These are phyloP conservation scores for Nemapogon koenigi DNA, from an alignment of 2,888 invertebrate genomes.

Conservation along the genomic window DNA sequence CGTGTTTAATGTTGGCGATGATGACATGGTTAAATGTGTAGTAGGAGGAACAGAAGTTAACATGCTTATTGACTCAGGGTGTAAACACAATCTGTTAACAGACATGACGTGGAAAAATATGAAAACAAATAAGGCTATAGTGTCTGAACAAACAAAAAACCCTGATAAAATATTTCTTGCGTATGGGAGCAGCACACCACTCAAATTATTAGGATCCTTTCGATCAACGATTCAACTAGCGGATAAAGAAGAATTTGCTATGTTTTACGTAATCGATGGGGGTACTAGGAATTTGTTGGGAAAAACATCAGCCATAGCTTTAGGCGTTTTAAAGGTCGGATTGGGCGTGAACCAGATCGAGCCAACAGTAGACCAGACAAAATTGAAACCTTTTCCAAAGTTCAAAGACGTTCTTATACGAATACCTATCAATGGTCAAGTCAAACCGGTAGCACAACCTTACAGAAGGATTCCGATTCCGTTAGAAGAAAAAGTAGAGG, in stretches of 20 bases:
- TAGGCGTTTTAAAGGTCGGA: slow-evolving; percentile 8
- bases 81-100: slow-evolving; percentile 16
- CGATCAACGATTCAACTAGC: slow-evolving; percentile 1
- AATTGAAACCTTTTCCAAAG: slow-evolving; percentile 3
- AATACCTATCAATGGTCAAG: slow-evolving; percentile 13
- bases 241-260: slow-evolving; percentile 3
- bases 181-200: slow-evolving; percentile 13
- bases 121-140: background rate
- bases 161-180: slow-evolving; percentile 7
- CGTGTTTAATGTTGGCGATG: slow-evolving; percentile 14
- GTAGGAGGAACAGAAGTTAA: slow-evolving; percentile 18
- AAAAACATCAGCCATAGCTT: slow-evolving; percentile 14
- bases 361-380: too few relatives aligned
- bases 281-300: slow-evolving; percentile 18
- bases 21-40: slow-evolving; percentile 16
- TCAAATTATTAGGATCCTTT: slow-evolving; percentile 8
- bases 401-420: slow-evolving; percentile 8
- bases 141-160: slow-evolving; percentile 4
- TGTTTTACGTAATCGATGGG: slow-evolving; percentile 16
- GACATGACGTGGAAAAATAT: slow-evolving; percentile 8
- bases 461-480: slow-evolving; percentile 13
- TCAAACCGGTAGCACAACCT: slow-evolving; percentile 14
- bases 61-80: slow-evolving; percentile 19
- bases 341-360: slow-evolving; percentile 4
- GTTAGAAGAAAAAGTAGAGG: slow-evolving; percentile 15